A percentile compares a stretch with the other conserved stretches of the same genome.
phyloP scores from a whole-genome alignment of 2,888 invertebrate genomes.

The Andricus quercusramuli region DNA sequence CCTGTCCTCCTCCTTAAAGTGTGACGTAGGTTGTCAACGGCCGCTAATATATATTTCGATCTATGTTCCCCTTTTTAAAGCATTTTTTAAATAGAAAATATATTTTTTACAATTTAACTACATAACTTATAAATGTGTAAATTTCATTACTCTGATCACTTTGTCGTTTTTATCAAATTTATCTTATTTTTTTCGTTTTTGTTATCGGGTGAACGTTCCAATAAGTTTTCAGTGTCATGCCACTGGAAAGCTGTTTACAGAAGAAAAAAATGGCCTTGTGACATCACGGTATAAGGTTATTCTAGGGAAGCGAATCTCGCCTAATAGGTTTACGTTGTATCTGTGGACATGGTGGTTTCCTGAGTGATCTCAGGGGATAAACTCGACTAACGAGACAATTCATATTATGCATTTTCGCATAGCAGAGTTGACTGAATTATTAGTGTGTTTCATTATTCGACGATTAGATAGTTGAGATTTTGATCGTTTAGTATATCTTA shows the following conservation, averaged over 20 bases:
- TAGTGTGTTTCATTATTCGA: conserved; percentile 4
- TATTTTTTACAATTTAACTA: too few relatives aligned
- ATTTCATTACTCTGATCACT: neutral
- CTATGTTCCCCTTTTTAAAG: too few relatives aligned
- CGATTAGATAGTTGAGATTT: conserved; percentile 17
- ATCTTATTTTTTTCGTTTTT: too few relatives aligned
- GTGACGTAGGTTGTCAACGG: too few relatives aligned
- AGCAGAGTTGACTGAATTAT: neutral
- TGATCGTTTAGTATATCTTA: neutral
- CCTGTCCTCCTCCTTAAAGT: too few relatives aligned
- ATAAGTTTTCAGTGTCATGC: neutral
- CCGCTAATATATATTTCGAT: too few relatives aligned
- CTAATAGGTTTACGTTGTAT: conserved; percentile 48
- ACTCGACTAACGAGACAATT: conserved; percentile 54
- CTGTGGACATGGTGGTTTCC: conserved; percentile 36
- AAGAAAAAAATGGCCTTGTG: neutral
- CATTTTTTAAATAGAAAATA: too few relatives aligned
- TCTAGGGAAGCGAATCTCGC: conserved; percentile 42
- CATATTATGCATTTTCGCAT: conserved; percentile 48
- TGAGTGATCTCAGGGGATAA: conserved; percentile 50
- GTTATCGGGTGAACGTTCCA: neutral
- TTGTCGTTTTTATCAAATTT: too few relatives aligned
- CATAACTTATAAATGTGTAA: too few relatives aligned
- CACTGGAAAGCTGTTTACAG: neutral
- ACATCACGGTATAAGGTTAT: neutral